phyloP scores from a whole-genome alignment of 2,888 invertebrate species.

The Eupithecia dodoneata region DNA sequence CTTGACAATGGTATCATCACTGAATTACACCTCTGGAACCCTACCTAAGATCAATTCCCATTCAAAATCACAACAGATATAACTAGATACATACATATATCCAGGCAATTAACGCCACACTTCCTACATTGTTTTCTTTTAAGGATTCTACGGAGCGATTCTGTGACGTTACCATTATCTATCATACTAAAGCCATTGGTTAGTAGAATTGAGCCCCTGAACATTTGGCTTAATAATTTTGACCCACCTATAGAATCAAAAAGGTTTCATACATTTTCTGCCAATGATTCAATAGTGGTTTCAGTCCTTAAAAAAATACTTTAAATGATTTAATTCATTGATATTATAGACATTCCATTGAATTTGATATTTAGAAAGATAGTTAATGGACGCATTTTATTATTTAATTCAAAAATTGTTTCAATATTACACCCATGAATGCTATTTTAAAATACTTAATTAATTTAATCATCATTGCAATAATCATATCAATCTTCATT shows the following conservation, averaged over 20 bases:
- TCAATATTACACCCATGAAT: background rate
- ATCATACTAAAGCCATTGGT: background rate
- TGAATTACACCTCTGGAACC: background rate
- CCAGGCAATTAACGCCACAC: too few species aligned
- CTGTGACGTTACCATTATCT: background rate
- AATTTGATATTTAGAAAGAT: background rate
- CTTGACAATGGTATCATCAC: background rate
- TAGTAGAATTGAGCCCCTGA: background rate
- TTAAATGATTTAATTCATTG: background rate
- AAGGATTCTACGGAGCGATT: background rate
- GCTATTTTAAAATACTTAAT: background rate
- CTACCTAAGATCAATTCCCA: background rate
- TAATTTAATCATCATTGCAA: slow-evolving; percentile 27
- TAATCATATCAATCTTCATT: slow-evolving; percentile 28
- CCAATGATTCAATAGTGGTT: background rate
- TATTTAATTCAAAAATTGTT: background rate
- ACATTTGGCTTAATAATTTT: background rate
- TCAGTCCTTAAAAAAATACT: background rate
- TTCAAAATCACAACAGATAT: too few species aligned
- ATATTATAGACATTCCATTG: background rate
- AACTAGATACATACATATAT: too few species aligned
- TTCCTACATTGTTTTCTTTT: background rate
- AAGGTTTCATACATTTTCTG: background rate
- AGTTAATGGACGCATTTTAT: background rate
- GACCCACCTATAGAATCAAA: background rate